A percentile compares a stretch with the other conserved stretches of the same genome.
Conservation (phyloP, 2,797 vertebrate genomes). For the Diplodus puntazzo region DNA sequence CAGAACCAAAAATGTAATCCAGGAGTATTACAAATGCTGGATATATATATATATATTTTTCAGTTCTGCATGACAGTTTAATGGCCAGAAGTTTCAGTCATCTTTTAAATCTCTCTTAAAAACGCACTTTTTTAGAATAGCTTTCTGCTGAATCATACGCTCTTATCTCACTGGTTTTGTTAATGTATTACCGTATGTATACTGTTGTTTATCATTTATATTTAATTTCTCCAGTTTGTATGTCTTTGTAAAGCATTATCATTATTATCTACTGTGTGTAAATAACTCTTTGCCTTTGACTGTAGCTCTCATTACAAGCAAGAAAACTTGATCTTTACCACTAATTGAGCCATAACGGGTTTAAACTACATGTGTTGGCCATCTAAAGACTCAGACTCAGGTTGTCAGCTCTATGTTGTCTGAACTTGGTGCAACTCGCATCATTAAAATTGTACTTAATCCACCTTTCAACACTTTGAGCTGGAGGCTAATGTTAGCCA, state of each 20-base stretch:
- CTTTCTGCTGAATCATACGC: too few species aligned
- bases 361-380: background rate
- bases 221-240: too few species aligned
- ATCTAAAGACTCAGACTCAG: background rate
- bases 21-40: background rate
- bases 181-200: too few species aligned
- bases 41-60: background rate
- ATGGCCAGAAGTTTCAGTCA: background rate
- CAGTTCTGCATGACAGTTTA: background rate
- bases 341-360: background rate
- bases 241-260: too few species aligned
- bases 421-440: background rate
- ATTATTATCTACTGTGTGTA: too few species aligned
- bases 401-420: background rate
- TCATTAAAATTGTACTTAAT: background rate
- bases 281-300: background rate
- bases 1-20: background rate
- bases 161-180: too few species aligned
- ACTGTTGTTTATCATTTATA: too few species aligned
- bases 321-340: slow-evolving; percentile 9
- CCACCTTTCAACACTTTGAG: background rate
- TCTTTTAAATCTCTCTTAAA: too few species aligned
- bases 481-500: slow-evolving; percentile 26
- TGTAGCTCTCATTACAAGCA: background rate
- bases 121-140: too few species aligned